Conservation (phyloP, 1,140 invertebrate species). For the Euwallacea similis region DNA sequence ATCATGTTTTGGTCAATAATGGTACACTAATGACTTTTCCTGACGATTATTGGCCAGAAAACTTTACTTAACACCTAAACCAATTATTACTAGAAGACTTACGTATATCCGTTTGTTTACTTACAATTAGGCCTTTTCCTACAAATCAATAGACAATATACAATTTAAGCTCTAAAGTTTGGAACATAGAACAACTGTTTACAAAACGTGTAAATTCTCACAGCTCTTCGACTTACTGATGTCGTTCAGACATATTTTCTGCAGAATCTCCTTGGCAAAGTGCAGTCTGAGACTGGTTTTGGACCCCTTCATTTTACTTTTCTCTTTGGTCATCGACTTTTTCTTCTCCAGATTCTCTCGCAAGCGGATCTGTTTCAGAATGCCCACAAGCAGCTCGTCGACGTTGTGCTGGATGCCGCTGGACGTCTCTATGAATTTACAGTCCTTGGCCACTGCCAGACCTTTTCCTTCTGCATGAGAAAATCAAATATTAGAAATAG, state of each 20-base stretch:
- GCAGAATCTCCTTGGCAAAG: slow-evolving; percentile 75
- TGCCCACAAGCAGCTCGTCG: slow-evolving; percentile 85
- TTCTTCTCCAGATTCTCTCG: slow-evolving; percentile 68
- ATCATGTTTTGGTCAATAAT: too few species aligned
- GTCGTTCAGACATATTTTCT: slow-evolving; percentile 85
- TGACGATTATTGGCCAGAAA: too few species aligned
- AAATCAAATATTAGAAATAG: neutral
- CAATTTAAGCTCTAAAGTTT: neutral
- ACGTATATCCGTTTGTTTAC: too few species aligned
- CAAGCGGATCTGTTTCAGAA: slow-evolving; percentile 82
- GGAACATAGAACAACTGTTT: slow-evolving; percentile 51
- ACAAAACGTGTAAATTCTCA: slow-evolving; percentile 87
- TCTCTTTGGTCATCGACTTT: slow-evolving; percentile 52
- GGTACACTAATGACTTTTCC: neutral
- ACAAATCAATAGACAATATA: neutral
- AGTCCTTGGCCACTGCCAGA: slow-evolving; percentile 80
- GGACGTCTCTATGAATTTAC: slow-evolving; percentile 92
- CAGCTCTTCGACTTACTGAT: slow-evolving; percentile 87
- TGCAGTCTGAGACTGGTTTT: slow-evolving; percentile 74
- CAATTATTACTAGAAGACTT: too few species aligned
- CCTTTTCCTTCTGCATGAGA: slow-evolving; percentile 77
- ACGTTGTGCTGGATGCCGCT: slow-evolving; percentile 90
- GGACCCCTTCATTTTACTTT: slow-evolving; percentile 61
- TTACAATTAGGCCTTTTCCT: slow-evolving; percentile 15
- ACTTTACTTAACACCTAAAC: too few species aligned